Percentiles rank a stretch among this genome's conserved stretches.
Evolutionary conservation across 2,113 vertebrate species (phyloP).

Genomic region (Epinephelus lanceolatus): DNA sequence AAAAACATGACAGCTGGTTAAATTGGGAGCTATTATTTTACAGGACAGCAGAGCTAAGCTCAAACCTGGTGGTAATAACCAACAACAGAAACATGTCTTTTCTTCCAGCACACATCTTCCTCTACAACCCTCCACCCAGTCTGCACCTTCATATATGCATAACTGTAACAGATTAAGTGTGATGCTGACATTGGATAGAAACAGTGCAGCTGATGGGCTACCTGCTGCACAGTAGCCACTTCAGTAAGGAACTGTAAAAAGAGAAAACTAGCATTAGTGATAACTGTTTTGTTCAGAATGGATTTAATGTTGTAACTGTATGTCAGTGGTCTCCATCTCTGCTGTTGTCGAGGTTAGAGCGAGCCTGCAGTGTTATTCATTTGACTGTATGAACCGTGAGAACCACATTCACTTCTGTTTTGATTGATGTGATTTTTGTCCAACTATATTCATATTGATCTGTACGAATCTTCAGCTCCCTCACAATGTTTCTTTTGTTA

Average conservation of each 20-base stretch:
- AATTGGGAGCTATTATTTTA: neutral
- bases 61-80: neutral
- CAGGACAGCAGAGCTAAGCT: neutral
- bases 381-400: neutral
- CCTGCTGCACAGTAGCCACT: neutral
- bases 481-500: neutral
- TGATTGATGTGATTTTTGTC: constrained; percentile 27
- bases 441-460: neutral
- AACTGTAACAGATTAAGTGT: neutral
- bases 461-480: neutral
- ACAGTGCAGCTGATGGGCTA: neutral
- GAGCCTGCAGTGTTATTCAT: constrained; percentile 39
- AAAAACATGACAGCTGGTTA: neutral
- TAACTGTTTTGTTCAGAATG: neutral
- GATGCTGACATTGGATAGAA: neutral
- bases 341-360: constrained; percentile 3
- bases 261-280: neutral
- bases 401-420: constrained; percentile 9
- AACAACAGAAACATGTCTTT: neutral
- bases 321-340: constrained; percentile 7
- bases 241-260: constrained; percentile 25
- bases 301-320: constrained; percentile 1
- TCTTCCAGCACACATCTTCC: neutral
- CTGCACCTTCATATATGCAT: neutral
- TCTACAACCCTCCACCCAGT: neutral